Conservation (phyloP, 2,113 vertebrate genomes). For the Microcebus griseorufus region DNA sequence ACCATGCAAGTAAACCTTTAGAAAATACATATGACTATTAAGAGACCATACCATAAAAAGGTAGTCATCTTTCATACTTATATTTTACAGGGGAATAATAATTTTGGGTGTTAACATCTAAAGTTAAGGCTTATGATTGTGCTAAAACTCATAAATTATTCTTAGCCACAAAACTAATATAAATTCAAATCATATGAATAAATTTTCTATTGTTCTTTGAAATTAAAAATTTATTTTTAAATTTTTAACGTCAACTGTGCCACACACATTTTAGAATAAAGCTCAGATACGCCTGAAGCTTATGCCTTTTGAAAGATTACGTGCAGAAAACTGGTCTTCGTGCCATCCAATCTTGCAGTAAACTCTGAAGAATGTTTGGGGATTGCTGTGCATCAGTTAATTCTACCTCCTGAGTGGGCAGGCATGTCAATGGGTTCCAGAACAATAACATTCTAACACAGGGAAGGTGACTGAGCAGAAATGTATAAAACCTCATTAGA, state of each 20-base stretch:
- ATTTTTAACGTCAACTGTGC: not conserved
- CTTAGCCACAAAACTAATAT: not conserved
- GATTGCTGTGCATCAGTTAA: not conserved
- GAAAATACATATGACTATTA: not conserved
- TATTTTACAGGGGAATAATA: not conserved
- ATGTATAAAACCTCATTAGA: not conserved
- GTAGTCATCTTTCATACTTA: not conserved
- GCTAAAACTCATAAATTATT: constrained; percentile 14
- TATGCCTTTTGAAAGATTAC: not conserved
- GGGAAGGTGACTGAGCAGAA: not conserved
- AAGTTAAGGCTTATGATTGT: not conserved
- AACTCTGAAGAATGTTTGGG: not conserved
- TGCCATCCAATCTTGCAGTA: not conserved
- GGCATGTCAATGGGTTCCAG: not conserved
- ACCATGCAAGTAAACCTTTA: not conserved
- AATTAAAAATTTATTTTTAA: not conserved
- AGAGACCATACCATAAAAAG: not conserved
- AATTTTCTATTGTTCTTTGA: not conserved
- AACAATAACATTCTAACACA: not conserved
- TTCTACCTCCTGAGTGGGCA: not conserved
- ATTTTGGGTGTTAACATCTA: not conserved
- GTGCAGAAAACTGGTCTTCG: not conserved
- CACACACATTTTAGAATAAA: not conserved
- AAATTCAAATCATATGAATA: not conserved
- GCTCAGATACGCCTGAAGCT: not conserved